Base-by-base conservation (phyloP, 2,113 vertebrate genomes). In the Larimichthys crocea region DNA sequence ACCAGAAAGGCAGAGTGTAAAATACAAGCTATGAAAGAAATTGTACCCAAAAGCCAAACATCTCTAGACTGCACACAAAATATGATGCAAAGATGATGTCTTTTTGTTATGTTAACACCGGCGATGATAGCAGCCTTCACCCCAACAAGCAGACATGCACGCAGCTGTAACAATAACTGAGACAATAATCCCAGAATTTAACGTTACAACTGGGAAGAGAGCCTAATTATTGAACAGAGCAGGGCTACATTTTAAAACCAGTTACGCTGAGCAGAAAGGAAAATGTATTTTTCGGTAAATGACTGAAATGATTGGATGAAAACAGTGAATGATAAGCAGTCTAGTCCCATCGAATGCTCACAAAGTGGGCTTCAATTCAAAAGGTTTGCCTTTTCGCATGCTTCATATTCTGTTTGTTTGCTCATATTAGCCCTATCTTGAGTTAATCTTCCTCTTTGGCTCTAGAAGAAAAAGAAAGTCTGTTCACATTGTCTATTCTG, bases 101-200 rank as follows among this genome's bases (percentile, higher is more conserved):
- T 77, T 75, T 80, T 73, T 82, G 71, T 80, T 79, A 78, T 53
- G 69, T 64, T 79, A 83, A 76, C 24, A 77, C 20, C 16, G 2
- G 40, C 0, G 49, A 22, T 71, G 82, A 84, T 42, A 62, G 48
- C 50, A 20, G 67, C 61, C 48, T 15, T 78, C 76, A 57, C 62
- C 76, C 59, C 22, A 16, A 24, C 59, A 52, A 46, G 70, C 48
- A 68, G 66, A 74, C 63, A 67, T 4, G 31, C 24, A 66, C 46
- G 48, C 19, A 50, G 69, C 59, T 63, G 42, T 72, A 82, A 80
- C 69, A 76, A 70, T 80, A 66, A 80, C 60, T 29, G 64, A 63
- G 76, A 74, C 83, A 31, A 63, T 59, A 61, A 67, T 72, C 40
- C 62, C n/a, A 55, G 49, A 76, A 76, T 74, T 26, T 63, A 79